Base-by-base conservation (phyloP, 1,140 invertebrate species). In the Tetramorium simillimum region DNA sequence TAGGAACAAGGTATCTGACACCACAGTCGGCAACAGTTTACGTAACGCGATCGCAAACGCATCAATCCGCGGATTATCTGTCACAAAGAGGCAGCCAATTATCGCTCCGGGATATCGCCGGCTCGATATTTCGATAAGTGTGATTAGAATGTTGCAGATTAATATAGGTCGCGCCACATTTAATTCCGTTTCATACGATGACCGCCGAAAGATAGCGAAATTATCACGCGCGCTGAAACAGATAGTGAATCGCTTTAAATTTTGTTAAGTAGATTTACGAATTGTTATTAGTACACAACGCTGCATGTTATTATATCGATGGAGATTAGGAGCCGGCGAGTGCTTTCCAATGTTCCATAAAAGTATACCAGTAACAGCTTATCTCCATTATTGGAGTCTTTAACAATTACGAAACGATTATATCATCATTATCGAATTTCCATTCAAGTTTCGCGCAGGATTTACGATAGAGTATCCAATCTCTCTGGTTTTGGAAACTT, bases 1-100 rank as follows among this genome's bases (percentile, higher is more conserved):
- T 84, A 75, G 40, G 69, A 73, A 84, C 80, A 53, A 18, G 24
- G 40, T 58, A 49, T 60, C 80, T 37, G 69, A 46, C 80, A 49
- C 14, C n/a, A 58, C 69, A 28, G 51, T 84, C 51, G 65, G 67
- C 85, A 62, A 86, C 78, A 85, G 88, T 91, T 91, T 91, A 88
- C 65, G 85, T 87, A 91, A 91, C 73, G 40, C 75, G 88, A 89
- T 92, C 86, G 87, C 69, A 75, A 58, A 87, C 40, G 85, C 88
- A 87, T 92, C 87, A 88, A 93, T 93, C 91, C 85, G 73, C 80
- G 92, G 92, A 93, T 93, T 93, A 93, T 92, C 91, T 93, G n/a
- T 58, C 78, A 58, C 81, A 81, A 69, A 69, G 87, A 91, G 82
- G 73, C 80, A 81, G 80, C 77, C 88, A 91, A 91, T 92, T 92